Evolutionary conservation across 2,888 invertebrate species (phyloP), one percentile per base, ranked within the genome.

Genomic region (Bembecia ichneumoniformis): DNA sequence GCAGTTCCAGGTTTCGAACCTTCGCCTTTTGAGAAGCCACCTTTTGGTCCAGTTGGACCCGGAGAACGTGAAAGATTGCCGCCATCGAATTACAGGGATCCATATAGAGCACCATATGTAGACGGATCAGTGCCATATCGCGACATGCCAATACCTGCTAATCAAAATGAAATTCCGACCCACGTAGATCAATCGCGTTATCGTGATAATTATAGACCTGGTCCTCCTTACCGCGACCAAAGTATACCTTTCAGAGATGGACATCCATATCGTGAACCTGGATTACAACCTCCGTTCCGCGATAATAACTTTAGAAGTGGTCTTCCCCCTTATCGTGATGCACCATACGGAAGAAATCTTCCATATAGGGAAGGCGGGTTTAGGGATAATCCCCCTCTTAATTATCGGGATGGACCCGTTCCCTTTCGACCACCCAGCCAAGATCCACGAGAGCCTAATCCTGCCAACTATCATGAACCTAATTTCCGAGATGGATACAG

Each of bases 1-100:
- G 88, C 90, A 1, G 88, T 89, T 15, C 90, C 90, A 40, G 91
- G 91, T 17, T 89, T 89, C 64, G 91, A 91, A 64, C 86, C 87
- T 17, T 83, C 89, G 1, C 87, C 88, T 10, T 88, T 88, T 60
- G 88, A 89, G 59, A 87, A 87, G 59, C 80, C 81, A n/a, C 52
- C 71, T 9, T 82, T 83, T 57, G 79, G 74, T 16, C 75, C 79
- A 47, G 67, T 77, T 4, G 76, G 75, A 13, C 53, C 69, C 13
- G 60, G 77, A 46, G 84, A 86, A 47, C 77, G 83, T 7, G 84
- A 87, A 36, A 74, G 86, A 53, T 58, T 81, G 43, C 79, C 77
- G 35, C 75, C 79, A 48, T 57, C 74, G 13, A 77, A 73, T 56
- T 86, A 73, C 58, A 72, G 86, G 57, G 84, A 86, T 58, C 63